Conservation (phyloP, 2,113 vertebrate species). For the Hippocampus mohnikei region DNA sequence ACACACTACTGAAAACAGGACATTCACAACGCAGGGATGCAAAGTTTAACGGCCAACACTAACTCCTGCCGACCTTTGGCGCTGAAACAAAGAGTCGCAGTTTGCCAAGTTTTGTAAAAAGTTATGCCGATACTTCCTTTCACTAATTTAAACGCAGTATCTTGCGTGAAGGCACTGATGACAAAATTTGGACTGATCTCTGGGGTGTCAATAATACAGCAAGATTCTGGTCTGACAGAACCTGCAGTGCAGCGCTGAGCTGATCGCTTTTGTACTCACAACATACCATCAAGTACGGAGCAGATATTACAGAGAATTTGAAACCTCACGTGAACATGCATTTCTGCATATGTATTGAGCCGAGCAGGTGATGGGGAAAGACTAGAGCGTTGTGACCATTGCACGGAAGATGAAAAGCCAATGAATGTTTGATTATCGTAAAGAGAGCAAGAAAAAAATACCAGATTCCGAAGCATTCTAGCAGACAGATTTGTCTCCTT, state of each 20-base stretch:
- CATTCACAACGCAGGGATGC: not conserved
- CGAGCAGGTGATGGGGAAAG: conserved; percentile 13
- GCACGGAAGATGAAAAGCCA: not conserved
- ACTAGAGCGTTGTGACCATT: not conserved
- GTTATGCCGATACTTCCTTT: too few species aligned
- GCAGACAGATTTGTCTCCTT: conserved; percentile 8
- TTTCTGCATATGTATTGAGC: conserved; percentile 3
- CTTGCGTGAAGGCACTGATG: not conserved
- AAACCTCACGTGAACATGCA: conserved; percentile 12
- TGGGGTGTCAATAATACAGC: not conserved
- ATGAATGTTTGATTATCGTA: not conserved
- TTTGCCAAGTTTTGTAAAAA: not conserved
- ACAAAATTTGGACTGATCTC: not conserved
- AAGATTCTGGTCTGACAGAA: conserved; percentile 20
- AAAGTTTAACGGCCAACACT: not conserved
- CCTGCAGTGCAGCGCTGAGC: conserved; percentile 67
- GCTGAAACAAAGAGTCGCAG: not conserved
- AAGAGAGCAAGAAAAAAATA: not conserved
- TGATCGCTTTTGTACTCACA: conserved; percentile 68
- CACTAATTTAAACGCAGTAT: not conserved
- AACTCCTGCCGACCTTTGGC: not conserved
- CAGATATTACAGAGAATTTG: conserved; percentile 30
- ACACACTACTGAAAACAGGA: not conserved
- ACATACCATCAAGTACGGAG: conserved; percentile 31
- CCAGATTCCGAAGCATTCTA: not conserved